These are phyloP conservation scores for Bovichtus diacanthus DNA, from an alignment of 2,797 vertebrate species.

Conservation along the genomic window DNA sequence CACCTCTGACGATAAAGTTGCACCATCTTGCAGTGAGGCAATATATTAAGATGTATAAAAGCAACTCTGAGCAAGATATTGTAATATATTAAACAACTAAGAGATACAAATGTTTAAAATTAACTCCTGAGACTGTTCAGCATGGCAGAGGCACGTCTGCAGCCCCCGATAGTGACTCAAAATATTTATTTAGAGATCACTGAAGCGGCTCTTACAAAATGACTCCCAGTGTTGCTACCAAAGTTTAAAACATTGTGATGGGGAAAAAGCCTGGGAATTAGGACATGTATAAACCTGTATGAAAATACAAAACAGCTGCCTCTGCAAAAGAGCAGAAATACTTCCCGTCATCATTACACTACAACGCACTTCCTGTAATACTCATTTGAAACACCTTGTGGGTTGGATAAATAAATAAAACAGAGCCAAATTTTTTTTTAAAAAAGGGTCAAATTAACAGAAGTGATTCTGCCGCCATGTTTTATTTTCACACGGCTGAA, in stretches of 20 bases:
- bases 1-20: slow-evolving; percentile 15
- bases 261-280: neutral
- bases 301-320: neutral
- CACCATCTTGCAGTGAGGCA: slow-evolving; percentile 17
- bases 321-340: neutral
- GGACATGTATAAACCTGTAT: neutral
- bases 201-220: neutral
- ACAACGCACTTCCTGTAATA: neutral
- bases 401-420: neutral
- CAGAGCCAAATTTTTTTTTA: too few species aligned
- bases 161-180: slow-evolving; percentile 9
- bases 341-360: slow-evolving; percentile 4
- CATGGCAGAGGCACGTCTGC: slow-evolving; percentile 11
- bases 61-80: slow-evolving; percentile 1
- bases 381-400: neutral
- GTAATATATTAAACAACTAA: slow-evolving; percentile 39
- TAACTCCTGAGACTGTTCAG: slow-evolving; percentile 29
- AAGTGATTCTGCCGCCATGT: neutral
- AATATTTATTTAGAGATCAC: slow-evolving; percentile 12
- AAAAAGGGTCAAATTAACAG: neutral
- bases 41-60: neutral
- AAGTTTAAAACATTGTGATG: neutral
- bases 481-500: neutral
- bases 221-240: neutral
- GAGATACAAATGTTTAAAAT: slow-evolving; percentile 53